Percentiles rank a stretch among this genome's conserved stretches.
phyloP scores from a whole-genome alignment of 2,797 vertebrate genomes.

The Rhincodon typus region DNA sequence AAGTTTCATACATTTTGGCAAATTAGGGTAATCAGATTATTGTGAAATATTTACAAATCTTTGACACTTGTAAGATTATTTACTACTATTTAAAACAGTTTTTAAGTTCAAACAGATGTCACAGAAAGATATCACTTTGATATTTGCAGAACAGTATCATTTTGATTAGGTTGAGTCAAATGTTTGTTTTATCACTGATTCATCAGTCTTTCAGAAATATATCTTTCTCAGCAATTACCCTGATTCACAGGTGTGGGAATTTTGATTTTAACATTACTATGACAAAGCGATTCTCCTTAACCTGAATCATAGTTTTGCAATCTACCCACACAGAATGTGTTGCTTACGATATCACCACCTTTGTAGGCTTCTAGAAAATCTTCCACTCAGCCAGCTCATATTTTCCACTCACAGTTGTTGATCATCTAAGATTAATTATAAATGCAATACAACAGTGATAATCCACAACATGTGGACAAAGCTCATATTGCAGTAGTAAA shows the following conservation, averaged over 20 bases:
- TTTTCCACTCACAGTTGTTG: background rate
- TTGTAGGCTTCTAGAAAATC: background rate
- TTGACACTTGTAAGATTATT: background rate
- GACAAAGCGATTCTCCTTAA: background rate
- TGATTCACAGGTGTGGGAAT: constrained; percentile 34
- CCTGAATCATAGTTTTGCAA: background rate
- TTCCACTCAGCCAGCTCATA: background rate
- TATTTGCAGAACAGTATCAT: background rate
- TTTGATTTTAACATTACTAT: constrained; percentile 11
- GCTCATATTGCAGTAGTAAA: background rate
- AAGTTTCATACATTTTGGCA: background rate
- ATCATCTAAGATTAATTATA: background rate
- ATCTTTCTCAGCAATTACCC: background rate
- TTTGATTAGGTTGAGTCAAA: constrained; percentile 8
- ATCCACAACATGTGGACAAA: background rate
- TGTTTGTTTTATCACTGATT: constrained; percentile 5
- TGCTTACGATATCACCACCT: background rate
- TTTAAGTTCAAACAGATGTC: background rate
- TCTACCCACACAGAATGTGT: background rate
- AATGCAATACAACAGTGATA: background rate
- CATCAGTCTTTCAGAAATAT: background rate
- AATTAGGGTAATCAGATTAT: background rate
- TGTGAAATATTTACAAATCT: background rate
- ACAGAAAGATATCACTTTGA: background rate
- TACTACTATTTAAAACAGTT: background rate